phyloP scores from a whole-genome alignment of 2,888 invertebrate species.

The Orgyia antiqua region DNA sequence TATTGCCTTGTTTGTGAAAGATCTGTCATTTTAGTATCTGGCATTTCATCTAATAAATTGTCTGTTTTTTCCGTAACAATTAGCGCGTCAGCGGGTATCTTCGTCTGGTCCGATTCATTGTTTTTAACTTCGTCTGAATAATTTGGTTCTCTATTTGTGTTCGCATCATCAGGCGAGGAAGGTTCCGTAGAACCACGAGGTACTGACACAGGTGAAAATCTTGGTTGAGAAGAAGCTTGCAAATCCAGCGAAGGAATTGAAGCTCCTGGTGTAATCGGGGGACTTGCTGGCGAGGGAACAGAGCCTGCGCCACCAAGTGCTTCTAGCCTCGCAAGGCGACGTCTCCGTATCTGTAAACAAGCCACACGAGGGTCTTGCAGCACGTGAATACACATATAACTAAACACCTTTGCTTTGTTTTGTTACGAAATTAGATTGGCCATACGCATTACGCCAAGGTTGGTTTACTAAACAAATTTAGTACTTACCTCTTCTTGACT shows the following conservation, averaged over 20 bases:
- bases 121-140: constrained; percentile 56
- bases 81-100: constrained; percentile 64
- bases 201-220: constrained; percentile 40
- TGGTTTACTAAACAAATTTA: constrained; percentile 59
- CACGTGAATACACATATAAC: constrained; percentile 48
- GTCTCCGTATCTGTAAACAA: constrained; percentile 83
- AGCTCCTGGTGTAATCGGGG: constrained; percentile 65
- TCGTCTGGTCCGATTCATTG: constrained; percentile 50
- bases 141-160: constrained; percentile 58
- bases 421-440: constrained; percentile 76
- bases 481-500: constrained; percentile 91
- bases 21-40: constrained; percentile 74
- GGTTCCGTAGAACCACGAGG: constrained; percentile 50
- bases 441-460: constrained; percentile 65
- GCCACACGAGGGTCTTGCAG: constrained; percentile 34
- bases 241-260: constrained; percentile 50
- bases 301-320: constrained; percentile 77
- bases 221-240: constrained; percentile 33
- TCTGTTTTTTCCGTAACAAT: constrained; percentile 73
- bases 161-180: constrained; percentile 45
- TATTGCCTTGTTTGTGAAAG: constrained; percentile 70
- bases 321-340: constrained; percentile 85
- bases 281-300: constrained; percentile 66
- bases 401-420: constrained; percentile 70
- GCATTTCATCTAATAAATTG: constrained; percentile 70